Evolutionary conservation across 2,888 invertebrate genomes (phyloP), one percentile per base, ranked within the genome.

Genomic region (Thymelicus lineola): DNA sequence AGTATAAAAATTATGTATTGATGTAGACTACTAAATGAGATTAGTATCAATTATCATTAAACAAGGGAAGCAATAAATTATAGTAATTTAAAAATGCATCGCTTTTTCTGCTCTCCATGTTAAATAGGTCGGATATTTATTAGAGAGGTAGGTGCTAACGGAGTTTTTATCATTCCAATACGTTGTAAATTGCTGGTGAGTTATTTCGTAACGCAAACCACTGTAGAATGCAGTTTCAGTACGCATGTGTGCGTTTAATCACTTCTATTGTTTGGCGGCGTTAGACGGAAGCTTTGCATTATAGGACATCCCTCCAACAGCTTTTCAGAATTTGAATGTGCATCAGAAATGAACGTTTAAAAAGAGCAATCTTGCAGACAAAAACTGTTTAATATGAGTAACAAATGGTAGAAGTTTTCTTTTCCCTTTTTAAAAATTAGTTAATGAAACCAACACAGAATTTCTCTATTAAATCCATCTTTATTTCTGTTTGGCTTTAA

Each of bases 281-380:
- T 79, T 78, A 76, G 78, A 78, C 83, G 84, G 84, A 85, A 82
- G 79, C 80, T 75, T 78, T 74, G 80, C 73, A 83, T 83, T 82
- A 82, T 75, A 73, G 73, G 72, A 71, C 73, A 73, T 72, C 73
- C 75, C 76, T 73, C 76, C 76, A 77, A 57, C 57, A 59, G 58
- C 46, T 46, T 59, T 45, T 59, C 66, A 66, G 48, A 6, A 38
- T 57, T 65, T 57, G 46, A 64, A 65, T 57, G 45, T 35, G 61
- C 35, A 35, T 45, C 7, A 6, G 7, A 48, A 66, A 46, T 48
- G 28, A 57, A n/a, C 36, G 12, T 36, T 63, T 38, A n/a, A 20
- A 64, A 63, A 59, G 9, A 50, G n/a, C 9, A 17, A 50, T 17
- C n/a, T n/a, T 58, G 36, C 42, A 2, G 4, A 42, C 12, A 12